Percentiles rank a stretch among this genome's conserved stretches.
These are phyloP conservation scores for Scolanthus callimorphus DNA, from an alignment of 92 coral and sea anemone species.

Conservation along the genomic window DNA sequence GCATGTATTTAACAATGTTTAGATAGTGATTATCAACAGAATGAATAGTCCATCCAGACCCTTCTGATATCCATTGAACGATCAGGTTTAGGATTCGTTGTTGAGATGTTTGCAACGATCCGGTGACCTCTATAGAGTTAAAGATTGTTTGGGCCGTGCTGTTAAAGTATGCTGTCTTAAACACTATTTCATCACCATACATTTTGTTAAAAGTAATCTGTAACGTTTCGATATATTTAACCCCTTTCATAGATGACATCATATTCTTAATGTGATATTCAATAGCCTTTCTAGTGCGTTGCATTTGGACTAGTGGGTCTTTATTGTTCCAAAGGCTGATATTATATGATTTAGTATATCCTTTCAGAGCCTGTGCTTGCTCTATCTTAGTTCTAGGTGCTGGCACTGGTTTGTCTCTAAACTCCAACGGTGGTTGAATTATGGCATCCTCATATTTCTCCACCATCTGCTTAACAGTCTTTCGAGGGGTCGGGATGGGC, in stretches of 20 bases:
- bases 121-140: not conserved
- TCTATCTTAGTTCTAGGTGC: not conserved
- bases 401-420: not conserved
- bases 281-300: not conserved
- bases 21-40: conserved; percentile 9
- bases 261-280: not conserved
- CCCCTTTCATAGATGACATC: not conserved
- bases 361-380: not conserved
- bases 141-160: not conserved
- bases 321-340: not conserved
- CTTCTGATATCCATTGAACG: conserved; percentile 16
- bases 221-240: not conserved
- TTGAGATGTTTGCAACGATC: not conserved
- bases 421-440: not conserved
- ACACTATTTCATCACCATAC: not conserved
- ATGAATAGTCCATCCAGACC: conserved; percentile 16
- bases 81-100: conserved; percentile 5
- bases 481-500: not conserved
- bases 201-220: not conserved
- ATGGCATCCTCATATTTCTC: not conserved
- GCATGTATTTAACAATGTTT: conserved; percentile 6
- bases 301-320: not conserved
- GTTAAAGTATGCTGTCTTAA: conserved; percentile 1
- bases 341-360: not conserved
- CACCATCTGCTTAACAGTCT: not conserved